Conservation (phyloP, 2,888 invertebrate species). For the Axea sp. region DNA sequence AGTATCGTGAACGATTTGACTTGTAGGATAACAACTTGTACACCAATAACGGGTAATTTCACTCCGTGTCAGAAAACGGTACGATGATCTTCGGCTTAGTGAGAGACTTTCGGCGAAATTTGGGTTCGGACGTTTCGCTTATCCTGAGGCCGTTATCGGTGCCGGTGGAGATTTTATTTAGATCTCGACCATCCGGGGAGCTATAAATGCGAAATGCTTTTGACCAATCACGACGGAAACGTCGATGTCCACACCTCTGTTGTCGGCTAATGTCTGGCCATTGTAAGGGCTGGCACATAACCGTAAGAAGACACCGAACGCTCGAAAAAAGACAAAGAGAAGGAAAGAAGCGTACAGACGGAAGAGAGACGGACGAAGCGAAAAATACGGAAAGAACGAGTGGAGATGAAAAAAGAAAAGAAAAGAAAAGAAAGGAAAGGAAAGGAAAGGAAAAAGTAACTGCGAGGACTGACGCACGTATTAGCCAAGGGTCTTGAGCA, state of each 20-base stretch:
- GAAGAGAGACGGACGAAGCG: conserved; percentile 1
- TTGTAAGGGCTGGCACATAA: conserved; percentile 73
- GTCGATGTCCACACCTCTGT: conserved; percentile 78
- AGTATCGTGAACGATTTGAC: conserved; percentile 1
- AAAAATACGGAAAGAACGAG: background rate
- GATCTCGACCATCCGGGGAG: conserved; percentile 72
- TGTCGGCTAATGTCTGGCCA: conserved; percentile 77
- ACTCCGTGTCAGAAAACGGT: conserved; percentile 4
- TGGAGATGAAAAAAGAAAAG: conserved; percentile 26
- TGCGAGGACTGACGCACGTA: conserved; percentile 62
- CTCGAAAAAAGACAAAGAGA: conserved; percentile 57
- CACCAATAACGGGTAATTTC: conserved; percentile 39
- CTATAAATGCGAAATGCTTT: conserved; percentile 75
- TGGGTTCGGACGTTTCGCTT: conserved; percentile 26
- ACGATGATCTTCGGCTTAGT: conserved; percentile 35
- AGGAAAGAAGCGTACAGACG: conserved; percentile 11
- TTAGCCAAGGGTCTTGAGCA: conserved; percentile 69
- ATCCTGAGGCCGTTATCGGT: conserved; percentile 67
- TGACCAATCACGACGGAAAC: conserved; percentile 71
- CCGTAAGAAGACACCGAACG: conserved; percentile 63
- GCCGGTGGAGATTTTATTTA: conserved; percentile 76
- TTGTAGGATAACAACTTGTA: conserved; percentile 27
- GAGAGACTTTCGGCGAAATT: background rate
- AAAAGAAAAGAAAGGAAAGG: no score
- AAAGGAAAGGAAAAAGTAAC: conserved; percentile 56